These are phyloP conservation scores for Kryptolebias marmoratus DNA, from an alignment of 2,113 vertebrate genomes.

Conservation along the genomic window DNA sequence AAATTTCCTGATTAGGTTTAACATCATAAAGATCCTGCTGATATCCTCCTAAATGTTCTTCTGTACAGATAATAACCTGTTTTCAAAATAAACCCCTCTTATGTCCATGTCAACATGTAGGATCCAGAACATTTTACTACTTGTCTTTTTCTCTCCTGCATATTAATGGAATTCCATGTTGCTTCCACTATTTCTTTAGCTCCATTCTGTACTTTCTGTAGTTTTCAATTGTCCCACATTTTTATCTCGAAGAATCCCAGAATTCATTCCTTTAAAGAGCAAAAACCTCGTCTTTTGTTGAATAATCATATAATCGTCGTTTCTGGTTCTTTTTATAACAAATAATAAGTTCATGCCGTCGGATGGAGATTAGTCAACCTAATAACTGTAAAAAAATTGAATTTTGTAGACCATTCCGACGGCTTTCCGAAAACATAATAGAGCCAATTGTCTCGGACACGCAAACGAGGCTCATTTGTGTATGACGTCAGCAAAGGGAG, in stretches of 20 bases:
- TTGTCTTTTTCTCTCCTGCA: slow-evolving; percentile 14
- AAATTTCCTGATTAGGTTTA: not conserved
- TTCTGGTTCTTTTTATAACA: too few relatives aligned
- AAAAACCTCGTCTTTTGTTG: too few relatives aligned
- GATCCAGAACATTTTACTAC: slow-evolving; percentile 76
- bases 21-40: slow-evolving; percentile 11
- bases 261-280: not conserved
- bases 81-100: slow-evolving; percentile 11
- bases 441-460: too few relatives aligned
- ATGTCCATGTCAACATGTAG: slow-evolving; percentile 63
- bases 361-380: too few relatives aligned
- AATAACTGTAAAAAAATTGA: too few relatives aligned
- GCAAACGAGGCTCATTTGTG: too few relatives aligned
- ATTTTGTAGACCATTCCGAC: too few relatives aligned
- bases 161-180: slow-evolving; percentile 37
- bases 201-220: slow-evolving; percentile 45
- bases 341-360: too few relatives aligned
- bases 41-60: not conserved
- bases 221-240: slow-evolving; percentile 33
- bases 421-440: too few relatives aligned
- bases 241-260: too few relatives aligned
- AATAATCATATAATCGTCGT: too few relatives aligned
- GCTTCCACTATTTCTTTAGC: slow-evolving; percentile 27
- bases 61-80: slow-evolving; percentile 26
- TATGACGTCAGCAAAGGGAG: too few relatives aligned